Base-by-base conservation (phyloP, 2,113 vertebrate species). In the Prolemur simus region DNA sequence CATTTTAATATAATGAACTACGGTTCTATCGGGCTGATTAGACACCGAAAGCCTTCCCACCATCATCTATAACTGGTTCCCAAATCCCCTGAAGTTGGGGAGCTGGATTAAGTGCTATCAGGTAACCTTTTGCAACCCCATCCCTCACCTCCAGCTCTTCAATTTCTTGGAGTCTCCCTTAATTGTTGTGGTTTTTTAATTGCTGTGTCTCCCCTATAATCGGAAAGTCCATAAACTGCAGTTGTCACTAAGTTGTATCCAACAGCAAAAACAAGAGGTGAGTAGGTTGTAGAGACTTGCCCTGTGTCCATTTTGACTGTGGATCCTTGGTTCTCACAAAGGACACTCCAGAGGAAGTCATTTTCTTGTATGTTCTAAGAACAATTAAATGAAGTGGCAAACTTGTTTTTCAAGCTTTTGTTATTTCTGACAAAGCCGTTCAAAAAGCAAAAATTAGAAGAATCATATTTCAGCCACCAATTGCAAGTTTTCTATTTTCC, bases 401-500 rank as follows among this genome's bases (percentile, higher is more conserved):
- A 92, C 96, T 98, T 95, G 93, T 87, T 98, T 98, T 96, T 96
- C 96, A 98, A 85, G 88, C 96, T 97, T 98, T 98, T 98, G 96
- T 98, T 98, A 95, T 96, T 89, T 93, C 86, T 97, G 94, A 98
- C 95, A 98, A 98, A 89, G 84, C 82, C 98, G 76, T 93, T 2
- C 34, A 98, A 97, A 98, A 98, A 91, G 91, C 97, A 95, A 98
- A 98, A 98, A 97, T 96, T 81, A 97, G 90, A 98, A 98, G 88
- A 86, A 77, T 54, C 54, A 20, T 52, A 37, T 89, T 89, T 87
- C 32, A 88, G 23, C 29, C 37, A 85, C 64, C 37, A 37, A 47
- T 32, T 45, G 20, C 82, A 81, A 23, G 58, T 37, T 84, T 74
- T 71, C 49, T 34, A 7, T 77, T 92, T 90, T 85, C 34, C 54